A percentile compares a stretch with the other conserved stretches of the same genome.
Evolutionary conservation across 2,888 invertebrate genomes (phyloP).

Genomic region (Eilema depressum): DNA sequence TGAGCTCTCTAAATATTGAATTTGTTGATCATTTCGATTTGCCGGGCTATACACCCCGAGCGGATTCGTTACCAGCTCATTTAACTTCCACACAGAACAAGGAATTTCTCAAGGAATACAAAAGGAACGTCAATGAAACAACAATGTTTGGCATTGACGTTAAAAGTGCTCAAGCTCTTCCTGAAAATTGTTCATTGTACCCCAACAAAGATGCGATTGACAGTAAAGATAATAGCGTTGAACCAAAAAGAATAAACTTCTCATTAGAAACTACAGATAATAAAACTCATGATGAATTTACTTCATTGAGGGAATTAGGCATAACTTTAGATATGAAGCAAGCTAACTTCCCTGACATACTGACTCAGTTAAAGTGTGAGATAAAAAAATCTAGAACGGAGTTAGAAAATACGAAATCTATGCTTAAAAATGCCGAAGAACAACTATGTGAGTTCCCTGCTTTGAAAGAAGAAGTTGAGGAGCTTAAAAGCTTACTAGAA

Average conservation of each 20-base stretch:
- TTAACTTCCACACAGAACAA: conserved; percentile 78
- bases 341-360: conserved; percentile 79
- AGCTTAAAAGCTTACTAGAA: conserved; percentile 79
- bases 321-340: conserved; percentile 79
- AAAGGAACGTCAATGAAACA: conserved; percentile 81
- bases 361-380: conserved; percentile 82
- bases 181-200: conserved; percentile 82
- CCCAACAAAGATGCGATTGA: conserved; percentile 79
- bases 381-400: conserved; percentile 86
- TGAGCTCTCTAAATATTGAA: conserved; percentile 77
- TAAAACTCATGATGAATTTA: conserved; percentile 75
- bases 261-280: conserved; percentile 76
- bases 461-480: conserved; percentile 81
- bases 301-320: conserved; percentile 85
- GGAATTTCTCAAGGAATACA: conserved; percentile 66
- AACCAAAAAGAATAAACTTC: conserved; percentile 83
- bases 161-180: conserved; percentile 72
- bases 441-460: conserved; percentile 84
- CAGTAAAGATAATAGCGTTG: conserved; percentile 73
- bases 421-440: conserved; percentile 85
- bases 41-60: conserved; percentile 69
- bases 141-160: conserved; percentile 74
- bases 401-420: conserved; percentile 84
- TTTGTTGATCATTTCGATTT: conserved; percentile 69
- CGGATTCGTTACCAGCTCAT: conserved; percentile 77